These are phyloP conservation scores for Lycocerus yunnanus DNA, from an alignment of 2,888 invertebrate species.

Conservation along the genomic window DNA sequence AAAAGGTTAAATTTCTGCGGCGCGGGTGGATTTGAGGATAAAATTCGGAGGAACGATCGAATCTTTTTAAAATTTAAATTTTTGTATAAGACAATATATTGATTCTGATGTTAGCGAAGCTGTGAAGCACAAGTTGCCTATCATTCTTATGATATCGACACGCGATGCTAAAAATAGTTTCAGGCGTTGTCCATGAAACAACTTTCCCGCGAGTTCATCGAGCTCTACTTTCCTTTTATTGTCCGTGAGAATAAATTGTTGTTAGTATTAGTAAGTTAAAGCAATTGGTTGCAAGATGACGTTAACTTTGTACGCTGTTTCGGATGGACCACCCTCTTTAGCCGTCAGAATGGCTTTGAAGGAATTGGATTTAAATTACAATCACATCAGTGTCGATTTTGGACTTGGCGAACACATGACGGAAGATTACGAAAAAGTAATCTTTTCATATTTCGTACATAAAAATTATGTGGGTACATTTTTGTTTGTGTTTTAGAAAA, in stretches of 20 bases:
- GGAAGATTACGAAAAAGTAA: slow-evolving; percentile 69
- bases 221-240: neutral
- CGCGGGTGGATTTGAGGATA: too few relatives aligned
- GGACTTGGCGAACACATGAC: slow-evolving; percentile 76
- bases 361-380: slow-evolving; percentile 66
- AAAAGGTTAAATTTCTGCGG: too few relatives aligned
- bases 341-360: slow-evolving; percentile 73
- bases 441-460: neutral
- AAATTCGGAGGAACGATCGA: too few relatives aligned
- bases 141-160: neutral
- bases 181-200: neutral
- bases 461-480: too few relatives aligned
- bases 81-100: too few relatives aligned
- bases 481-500: slow-evolving; percentile 63
- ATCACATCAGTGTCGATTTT: slow-evolving; percentile 70
- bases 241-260: neutral
- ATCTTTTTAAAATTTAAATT: too few relatives aligned
- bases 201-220: neutral
- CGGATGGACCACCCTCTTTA: slow-evolving; percentile 78
- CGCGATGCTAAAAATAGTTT: neutral
- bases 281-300: slow-evolving; percentile 40
- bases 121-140: too few relatives aligned
- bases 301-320: slow-evolving; percentile 74
- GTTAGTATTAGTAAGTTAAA: too few relatives aligned
- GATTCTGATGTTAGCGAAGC: too few relatives aligned